A percentile compares a stretch with the other conserved stretches of the same genome.
Evolutionary conservation across 2,888 invertebrate species (phyloP).

Genomic region (Agriopis marginaria): DNA sequence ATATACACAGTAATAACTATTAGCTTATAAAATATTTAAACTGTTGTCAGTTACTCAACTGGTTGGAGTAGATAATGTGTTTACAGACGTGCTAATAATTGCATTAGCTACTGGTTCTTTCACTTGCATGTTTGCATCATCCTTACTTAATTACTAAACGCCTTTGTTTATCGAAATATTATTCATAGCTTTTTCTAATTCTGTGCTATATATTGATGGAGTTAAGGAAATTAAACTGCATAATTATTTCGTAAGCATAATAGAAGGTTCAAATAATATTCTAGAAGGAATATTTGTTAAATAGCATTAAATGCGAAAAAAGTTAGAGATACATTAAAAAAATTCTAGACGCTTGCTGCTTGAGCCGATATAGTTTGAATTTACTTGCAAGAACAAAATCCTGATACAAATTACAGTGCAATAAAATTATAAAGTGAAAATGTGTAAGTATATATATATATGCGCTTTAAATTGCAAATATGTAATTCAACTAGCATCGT

Average conservation of each 20-base stretch:
- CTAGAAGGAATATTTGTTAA: too few species aligned
- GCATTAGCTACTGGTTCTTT: conserved; percentile 35
- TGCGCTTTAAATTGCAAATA: conserved; percentile 41
- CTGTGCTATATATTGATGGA: too few species aligned
- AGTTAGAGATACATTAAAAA: too few species aligned
- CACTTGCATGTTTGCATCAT: conserved; percentile 32
- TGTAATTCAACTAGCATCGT: conserved; percentile 45
- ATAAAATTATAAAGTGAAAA: background rate
- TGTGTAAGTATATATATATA: background rate
- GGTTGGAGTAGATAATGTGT: conserved; percentile 37
- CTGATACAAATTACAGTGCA: background rate
- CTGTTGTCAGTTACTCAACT: conserved; percentile 42
- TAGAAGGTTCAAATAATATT: too few species aligned
- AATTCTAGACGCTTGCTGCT: too few species aligned
- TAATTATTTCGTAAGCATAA: too few species aligned
- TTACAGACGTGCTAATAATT: conserved; percentile 45
- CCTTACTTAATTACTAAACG: conserved; percentile 4
- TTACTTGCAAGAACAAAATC: background rate
- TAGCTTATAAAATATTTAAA: conserved; percentile 30
- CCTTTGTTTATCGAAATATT: conserved; percentile 15
- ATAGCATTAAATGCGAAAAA: too few species aligned
- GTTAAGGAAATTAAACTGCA: too few species aligned
- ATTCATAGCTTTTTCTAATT: background rate
- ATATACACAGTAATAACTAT: background rate
- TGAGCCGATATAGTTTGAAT: too few species aligned